Percentiles rank a stretch among this genome's conserved stretches.
Conservation (phyloP, 2,797 vertebrate genomes). For the Spea hammondii region DNA sequence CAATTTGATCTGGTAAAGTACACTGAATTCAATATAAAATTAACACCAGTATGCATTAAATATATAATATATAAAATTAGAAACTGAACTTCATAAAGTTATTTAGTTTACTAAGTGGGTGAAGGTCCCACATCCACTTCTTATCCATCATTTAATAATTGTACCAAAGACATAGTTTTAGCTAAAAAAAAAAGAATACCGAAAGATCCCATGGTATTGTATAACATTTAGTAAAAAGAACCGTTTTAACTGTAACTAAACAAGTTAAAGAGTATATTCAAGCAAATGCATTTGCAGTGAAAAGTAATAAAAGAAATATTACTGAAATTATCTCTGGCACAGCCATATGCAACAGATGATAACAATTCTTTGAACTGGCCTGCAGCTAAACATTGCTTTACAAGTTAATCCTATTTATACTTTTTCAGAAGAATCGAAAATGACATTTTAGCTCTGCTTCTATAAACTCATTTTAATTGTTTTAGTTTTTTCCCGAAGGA, state of each 20-base stretch:
- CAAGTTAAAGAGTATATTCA: conserved; percentile 28
- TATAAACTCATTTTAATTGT: conserved; percentile 44
- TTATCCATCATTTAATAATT: too few relatives aligned
- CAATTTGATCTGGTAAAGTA: too few relatives aligned
- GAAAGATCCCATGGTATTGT: neutral
- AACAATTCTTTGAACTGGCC: conserved; percentile 43
- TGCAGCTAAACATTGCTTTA: conserved; percentile 42
- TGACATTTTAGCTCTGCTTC: conserved; percentile 44
- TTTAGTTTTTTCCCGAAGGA: conserved; percentile 27
- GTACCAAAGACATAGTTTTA: too few relatives aligned
- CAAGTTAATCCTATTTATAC: conserved; percentile 40
- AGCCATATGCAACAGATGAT: conserved; percentile 49
- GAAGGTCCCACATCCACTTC: too few relatives aligned
- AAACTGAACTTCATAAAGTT: too few relatives aligned
- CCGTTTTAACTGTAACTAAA: conserved; percentile 15
- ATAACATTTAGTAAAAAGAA: conserved; percentile 16
- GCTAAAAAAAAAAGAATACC: too few relatives aligned
- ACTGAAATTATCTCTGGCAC: conserved; percentile 36
- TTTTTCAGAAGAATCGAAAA: conserved; percentile 38
- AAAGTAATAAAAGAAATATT: conserved; percentile 37
- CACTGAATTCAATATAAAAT: too few relatives aligned
- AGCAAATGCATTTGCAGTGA: conserved; percentile 18
- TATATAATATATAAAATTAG: too few relatives aligned
- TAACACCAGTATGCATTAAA: too few relatives aligned
- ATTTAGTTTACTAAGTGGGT: too few relatives aligned